These are phyloP conservation scores for Lepidochitona cinerea DNA, from an alignment of 2,888 invertebrate species.

Conservation along the genomic window DNA sequence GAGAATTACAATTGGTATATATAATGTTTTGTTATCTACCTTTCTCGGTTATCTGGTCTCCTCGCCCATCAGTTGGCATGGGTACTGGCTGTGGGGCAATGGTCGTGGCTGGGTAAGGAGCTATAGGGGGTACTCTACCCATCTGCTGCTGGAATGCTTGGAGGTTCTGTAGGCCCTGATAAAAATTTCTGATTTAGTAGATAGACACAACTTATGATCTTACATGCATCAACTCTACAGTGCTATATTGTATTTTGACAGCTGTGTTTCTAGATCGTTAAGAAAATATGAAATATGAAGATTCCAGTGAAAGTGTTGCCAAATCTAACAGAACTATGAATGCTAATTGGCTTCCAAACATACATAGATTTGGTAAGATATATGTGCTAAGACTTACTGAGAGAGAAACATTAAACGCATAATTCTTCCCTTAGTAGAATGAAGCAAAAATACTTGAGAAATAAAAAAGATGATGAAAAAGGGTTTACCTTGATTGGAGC, in stretches of 20 bases:
- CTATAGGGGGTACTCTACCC: conserved; percentile 33
- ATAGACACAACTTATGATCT: too few species aligned
- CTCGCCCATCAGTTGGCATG: too few species aligned
- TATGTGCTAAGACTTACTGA: neutral
- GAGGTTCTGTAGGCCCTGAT: conserved; percentile 53
- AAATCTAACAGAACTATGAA: too few species aligned
- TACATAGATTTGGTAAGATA: neutral
- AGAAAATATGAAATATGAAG: neutral
- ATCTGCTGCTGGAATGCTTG: conserved; percentile 51
- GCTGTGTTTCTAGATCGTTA: too few species aligned
- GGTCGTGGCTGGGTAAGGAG: conserved; percentile 40
- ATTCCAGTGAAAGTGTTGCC: neutral
- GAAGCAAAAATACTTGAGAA: neutral
- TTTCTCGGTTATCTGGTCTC: too few species aligned
- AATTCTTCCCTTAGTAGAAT: neutral
- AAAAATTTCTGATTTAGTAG: too few species aligned
- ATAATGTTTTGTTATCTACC: too few species aligned
- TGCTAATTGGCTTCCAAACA: too few species aligned
- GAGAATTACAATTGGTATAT: too few species aligned
- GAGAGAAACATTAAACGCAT: neutral
- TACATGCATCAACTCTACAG: too few species aligned
- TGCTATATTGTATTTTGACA: too few species aligned
- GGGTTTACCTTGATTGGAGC: conserved; percentile 59
- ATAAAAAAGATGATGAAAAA: neutral
- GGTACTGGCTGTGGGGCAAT: too few species aligned